phyloP scores from a whole-genome alignment of 2,888 invertebrate genomes.

The Latrodectus elegans region DNA sequence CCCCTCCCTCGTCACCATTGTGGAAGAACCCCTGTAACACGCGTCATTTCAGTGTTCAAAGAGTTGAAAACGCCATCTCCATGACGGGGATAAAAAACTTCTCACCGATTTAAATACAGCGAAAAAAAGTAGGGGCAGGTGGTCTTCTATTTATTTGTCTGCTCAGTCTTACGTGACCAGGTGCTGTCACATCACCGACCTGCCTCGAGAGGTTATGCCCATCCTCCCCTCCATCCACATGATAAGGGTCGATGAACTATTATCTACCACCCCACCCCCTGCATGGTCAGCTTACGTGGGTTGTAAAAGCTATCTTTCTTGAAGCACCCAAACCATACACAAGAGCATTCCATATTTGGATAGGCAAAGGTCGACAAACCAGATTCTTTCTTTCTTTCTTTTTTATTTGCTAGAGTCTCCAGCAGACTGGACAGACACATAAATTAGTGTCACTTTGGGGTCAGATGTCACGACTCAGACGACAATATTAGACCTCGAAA shows the following conservation, averaged over 20 bases:
- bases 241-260: slow-evolving; percentile 55
- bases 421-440: slow-evolving; percentile 47
- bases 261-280: slow-evolving; percentile 5
- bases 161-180: slow-evolving; percentile 44
- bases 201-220: slow-evolving; percentile 34
- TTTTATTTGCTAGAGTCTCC: slow-evolving; percentile 8
- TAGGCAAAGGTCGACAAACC: slow-evolving; percentile 62
- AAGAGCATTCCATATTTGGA: slow-evolving; percentile 26
- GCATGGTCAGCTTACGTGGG: slow-evolving; percentile 42
- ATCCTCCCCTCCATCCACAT: slow-evolving; percentile 23
- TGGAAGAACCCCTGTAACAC: slow-evolving; percentile 22
- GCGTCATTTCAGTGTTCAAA: slow-evolving; percentile 47
- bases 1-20: slow-evolving; percentile 6
- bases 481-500: no score
- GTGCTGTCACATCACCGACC: slow-evolving; percentile 56
- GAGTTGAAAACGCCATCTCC: slow-evolving; percentile 44
- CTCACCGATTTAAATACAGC: neutral
- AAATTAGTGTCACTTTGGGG: slow-evolving; percentile 41
- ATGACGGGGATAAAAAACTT: slow-evolving; percentile 28
- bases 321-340: neutral
- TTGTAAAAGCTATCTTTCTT: neutral
- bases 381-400: slow-evolving; percentile 20
- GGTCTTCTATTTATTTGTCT: slow-evolving; percentile 25
- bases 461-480: slow-evolving; percentile 32
- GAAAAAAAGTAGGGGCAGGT: slow-evolving; percentile 51